A percentile compares a stretch with the other conserved stretches of the same genome.
phyloP scores from a whole-genome alignment of 1,140 invertebrate genomes.

The Scaptomyza graminum region DNA sequence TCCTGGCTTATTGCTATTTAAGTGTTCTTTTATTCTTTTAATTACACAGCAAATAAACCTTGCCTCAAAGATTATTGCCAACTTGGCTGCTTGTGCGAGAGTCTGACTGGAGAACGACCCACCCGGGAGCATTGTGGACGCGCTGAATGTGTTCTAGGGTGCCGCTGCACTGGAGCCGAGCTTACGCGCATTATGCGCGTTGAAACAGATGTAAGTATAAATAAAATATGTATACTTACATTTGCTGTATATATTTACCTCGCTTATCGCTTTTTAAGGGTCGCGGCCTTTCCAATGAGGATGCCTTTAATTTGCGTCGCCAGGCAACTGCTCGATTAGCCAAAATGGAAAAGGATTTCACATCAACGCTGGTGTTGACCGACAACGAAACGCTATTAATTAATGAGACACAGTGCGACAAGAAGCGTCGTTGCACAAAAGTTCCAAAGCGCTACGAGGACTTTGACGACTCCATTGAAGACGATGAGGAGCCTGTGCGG shows the following conservation, averaged over 20 bases:
- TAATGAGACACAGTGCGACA: conserved; percentile 76
- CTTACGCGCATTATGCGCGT: conserved; percentile 66
- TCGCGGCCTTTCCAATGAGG: conserved; percentile 73
- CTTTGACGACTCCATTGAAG: conserved; percentile 67
- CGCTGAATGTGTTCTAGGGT: conserved; percentile 66
- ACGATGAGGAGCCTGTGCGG: conserved; percentile 31
- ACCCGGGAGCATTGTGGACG: conserved; percentile 68
- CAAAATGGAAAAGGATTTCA: conserved; percentile 82
- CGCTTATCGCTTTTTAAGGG: conserved; percentile 37
- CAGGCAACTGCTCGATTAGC: conserved; percentile 77
- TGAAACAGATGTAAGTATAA: conserved; percentile 61
- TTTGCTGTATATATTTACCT: neutral
- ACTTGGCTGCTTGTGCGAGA: conserved; percentile 76
- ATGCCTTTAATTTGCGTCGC: conserved; percentile 72
- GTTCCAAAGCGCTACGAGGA: conserved; percentile 80
- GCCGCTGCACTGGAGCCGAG: conserved; percentile 57
- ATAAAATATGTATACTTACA: neutral
- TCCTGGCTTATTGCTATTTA: neutral
- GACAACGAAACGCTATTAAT: conserved; percentile 78
- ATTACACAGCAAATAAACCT: conserved; percentile 54
- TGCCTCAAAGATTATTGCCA: conserved; percentile 67
- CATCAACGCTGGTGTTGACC: conserved; percentile 76
- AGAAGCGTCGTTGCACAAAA: conserved; percentile 78
- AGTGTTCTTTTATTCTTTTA: neutral
- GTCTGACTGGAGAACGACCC: conserved; percentile 53